Base-by-base conservation (phyloP, 1,140 invertebrate genomes). In the Chionoecetes opilio region DNA sequence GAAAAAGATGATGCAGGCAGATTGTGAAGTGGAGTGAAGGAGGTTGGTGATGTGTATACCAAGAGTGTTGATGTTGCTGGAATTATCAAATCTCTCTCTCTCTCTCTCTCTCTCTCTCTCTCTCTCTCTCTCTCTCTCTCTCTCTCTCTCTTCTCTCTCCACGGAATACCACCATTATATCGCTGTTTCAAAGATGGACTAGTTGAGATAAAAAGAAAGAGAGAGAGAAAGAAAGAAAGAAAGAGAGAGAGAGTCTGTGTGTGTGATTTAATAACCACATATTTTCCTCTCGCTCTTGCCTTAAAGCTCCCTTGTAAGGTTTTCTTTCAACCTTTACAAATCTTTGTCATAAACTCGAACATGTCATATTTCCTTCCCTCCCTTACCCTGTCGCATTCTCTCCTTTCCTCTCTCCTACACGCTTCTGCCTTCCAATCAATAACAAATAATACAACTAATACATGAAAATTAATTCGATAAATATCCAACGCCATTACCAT, bases 71-170 rank as follows among this genome's bases (percentile, higher is more conserved):
- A n/a, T 21, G 63, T 17, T n/a, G 21, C 21, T 75, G 63, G n/a
- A n/a, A n/a, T 75, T 75, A 75, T n/a, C 6, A n/a, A 75, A n/a
- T n/a, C n/a, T 8, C 63, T 75, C 63, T n/a, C 63, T 75, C 63
- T 75, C 63, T 75, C 63, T 75, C 63, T 75, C 63, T 75, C 63
- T 75, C 63, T 75, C 63, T 75, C 63, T 75, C 63, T 75, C 63
- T 75, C 63, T 75, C 41, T 46, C 41, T 46, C 41, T 46, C 41
- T 46, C 41, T 46, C 41, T 46, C 41, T 46, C 41, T 46, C 41
- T 75, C 11, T 75, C 11, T 75, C 11, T 75, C 11, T 75, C 11
- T 75, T 75, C 1, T 75, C 41, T 46, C 41, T 46, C 41, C 14
- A n/a, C n/a, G n/a, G n/a, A n/a, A n/a, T n/a, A n/a, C n/a, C n/a